Evolutionary conservation across 2,113 vertebrate species (phyloP).

Genomic region (Alouatta palliata): DNA sequence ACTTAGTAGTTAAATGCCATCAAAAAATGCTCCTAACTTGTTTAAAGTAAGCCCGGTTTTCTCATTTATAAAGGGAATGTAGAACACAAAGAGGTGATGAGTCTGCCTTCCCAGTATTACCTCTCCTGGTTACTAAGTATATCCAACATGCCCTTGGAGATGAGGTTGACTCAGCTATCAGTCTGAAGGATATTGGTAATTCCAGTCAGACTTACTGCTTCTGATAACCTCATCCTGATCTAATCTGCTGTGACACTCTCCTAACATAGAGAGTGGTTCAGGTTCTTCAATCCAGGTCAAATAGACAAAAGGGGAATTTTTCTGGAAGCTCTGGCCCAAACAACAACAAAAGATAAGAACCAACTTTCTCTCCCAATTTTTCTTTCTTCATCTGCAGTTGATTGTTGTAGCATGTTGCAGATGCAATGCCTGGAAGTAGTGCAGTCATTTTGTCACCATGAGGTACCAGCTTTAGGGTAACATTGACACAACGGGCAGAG

Average conservation of each 20-base stretch:
- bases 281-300: background rate
- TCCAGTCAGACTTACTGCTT: background rate
- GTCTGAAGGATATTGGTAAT: background rate
- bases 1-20: background rate
- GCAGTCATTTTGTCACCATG: background rate
- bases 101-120: background rate
- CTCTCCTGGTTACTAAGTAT: background rate
- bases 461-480: background rate
- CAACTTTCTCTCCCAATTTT: background rate
- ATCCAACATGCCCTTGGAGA: background rate
- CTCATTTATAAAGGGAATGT: background rate
- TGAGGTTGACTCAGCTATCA: background rate
- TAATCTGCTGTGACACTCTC: background rate
- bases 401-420: background rate
- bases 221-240: background rate
- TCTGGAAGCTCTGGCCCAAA: background rate
- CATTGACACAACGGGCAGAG: background rate
- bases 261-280: background rate
- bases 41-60: background rate
- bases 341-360: background rate
- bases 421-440: background rate
- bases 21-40: background rate
- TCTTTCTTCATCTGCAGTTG: background rate
- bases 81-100: background rate
- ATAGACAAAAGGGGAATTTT: background rate